Conservation (phyloP, 2,113 vertebrate genomes). For the Zonotrichia leucophrys region DNA sequence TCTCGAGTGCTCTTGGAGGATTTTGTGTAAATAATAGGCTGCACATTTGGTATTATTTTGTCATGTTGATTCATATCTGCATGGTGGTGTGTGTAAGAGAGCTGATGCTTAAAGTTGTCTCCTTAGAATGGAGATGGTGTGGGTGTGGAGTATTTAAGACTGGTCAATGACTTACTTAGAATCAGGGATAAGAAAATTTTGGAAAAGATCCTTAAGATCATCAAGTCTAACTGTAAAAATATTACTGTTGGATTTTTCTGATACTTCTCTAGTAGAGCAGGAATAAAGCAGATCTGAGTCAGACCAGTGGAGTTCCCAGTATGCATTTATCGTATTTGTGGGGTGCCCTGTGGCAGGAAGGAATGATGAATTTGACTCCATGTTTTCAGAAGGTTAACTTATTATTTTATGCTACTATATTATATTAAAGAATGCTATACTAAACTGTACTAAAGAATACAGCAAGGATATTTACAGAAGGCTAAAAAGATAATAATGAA, state of each 20-base stretch:
- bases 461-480: too few relatives aligned
- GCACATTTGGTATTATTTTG: not conserved
- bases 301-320: not conserved
- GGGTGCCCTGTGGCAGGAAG: too few relatives aligned
- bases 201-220: not conserved
- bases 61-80: not conserved
- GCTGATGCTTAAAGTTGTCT: not conserved
- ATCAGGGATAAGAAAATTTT: not conserved
- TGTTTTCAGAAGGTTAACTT: too few relatives aligned
- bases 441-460: too few relatives aligned
- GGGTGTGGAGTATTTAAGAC: not conserved
- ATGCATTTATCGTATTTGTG: not conserved
- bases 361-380: too few relatives aligned
- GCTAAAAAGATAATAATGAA: too few relatives aligned
- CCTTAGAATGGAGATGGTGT: not conserved
- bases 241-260: not conserved
- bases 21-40: not conserved
- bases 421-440: too few relatives aligned
- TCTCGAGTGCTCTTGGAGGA: not conserved
- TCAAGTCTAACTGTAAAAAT: not conserved
- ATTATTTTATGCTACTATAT: too few relatives aligned
- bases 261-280: not conserved
- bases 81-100: not conserved
- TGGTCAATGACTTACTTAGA: not conserved
- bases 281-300: not conserved